Percentiles rank a stretch among this genome's conserved stretches.
phyloP scores from a whole-genome alignment of 2,113 vertebrate species.

The cat (Felis catus) region F.catus_Fca126_mat1.0 CM031415.1:21730001-21730500 shows the following conservation, averaged over 20 bases:
- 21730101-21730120: not conserved
- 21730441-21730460: not conserved
- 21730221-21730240: not conserved
- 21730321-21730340: not conserved
- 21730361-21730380: not conserved
- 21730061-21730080: not conserved
- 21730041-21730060: not conserved
- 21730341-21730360: not conserved
- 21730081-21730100: not conserved
- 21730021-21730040: not conserved
- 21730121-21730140: not conserved
- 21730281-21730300: not conserved
- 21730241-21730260: not conserved
- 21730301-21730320: not conserved
- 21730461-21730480: not conserved
- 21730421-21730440: not conserved
- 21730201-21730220: not conserved
- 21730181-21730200: not conserved
- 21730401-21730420: not conserved
- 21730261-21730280: not conserved
- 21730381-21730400: not conserved
- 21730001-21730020: not conserved
- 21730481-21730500: not conserved
- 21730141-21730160: not conserved
- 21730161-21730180: not conserved